Conservation (phyloP, 2,888 invertebrate species). For the Toxonevra muliebris region DNA sequence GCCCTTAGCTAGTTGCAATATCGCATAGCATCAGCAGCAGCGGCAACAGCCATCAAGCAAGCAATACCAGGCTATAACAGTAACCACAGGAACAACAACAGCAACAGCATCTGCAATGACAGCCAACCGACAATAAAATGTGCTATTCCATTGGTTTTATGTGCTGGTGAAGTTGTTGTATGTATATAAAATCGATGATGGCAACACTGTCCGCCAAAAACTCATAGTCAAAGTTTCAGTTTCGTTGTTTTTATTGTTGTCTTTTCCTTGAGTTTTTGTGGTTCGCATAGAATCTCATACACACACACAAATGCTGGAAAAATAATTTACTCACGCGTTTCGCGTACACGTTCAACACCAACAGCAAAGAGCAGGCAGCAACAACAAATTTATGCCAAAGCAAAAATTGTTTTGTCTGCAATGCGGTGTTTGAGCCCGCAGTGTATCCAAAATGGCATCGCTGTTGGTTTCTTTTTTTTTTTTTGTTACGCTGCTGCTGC, state of each 20-base stretch:
- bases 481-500: not conserved
- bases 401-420: conserved; percentile 27
- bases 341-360: not conserved
- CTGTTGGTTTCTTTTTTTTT: no score
- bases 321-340: not conserved
- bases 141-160: no score
- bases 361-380: not conserved
- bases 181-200: not conserved
- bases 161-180: not conserved
- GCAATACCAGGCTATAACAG: no score
- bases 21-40: not conserved
- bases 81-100: not conserved
- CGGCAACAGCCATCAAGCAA: not conserved
- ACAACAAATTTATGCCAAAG: not conserved
- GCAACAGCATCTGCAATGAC: not conserved
- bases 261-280: no score
- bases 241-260: no score
- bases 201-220: no score
- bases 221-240: no score
- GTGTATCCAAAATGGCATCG: not conserved
- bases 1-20: no score
- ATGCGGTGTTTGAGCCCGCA: conserved; percentile 15
- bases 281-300: not conserved
- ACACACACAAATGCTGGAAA: not conserved
- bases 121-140: not conserved